Evolutionary conservation across 1,140 invertebrate species (phyloP).

Genomic region (Arion vulgaris): DNA sequence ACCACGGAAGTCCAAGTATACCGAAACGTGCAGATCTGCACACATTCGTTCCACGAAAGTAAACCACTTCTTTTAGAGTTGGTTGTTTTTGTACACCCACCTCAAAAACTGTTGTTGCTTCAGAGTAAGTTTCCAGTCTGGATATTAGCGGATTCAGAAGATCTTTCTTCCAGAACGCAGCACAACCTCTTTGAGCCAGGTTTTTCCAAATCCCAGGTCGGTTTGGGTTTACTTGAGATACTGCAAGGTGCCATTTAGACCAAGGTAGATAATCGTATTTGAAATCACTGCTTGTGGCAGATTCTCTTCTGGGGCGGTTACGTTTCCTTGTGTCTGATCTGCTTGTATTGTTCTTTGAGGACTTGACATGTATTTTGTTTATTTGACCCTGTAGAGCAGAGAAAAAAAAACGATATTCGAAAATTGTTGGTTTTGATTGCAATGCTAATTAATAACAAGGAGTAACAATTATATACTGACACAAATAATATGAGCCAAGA

Average conservation of each 20-base stretch:
- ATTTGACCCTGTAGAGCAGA: background rate
- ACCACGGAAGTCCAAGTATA: slow-evolving; percentile 1
- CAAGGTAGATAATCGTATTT: slow-evolving; percentile 4
- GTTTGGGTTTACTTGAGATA: background rate
- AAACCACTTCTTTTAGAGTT: background rate
- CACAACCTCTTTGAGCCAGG: background rate
- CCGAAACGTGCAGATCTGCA: background rate
- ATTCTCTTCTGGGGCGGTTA: background rate
- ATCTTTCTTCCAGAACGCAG: background rate
- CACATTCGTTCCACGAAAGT: background rate
- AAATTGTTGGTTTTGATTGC: too few relatives aligned
- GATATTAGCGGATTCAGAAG: background rate
- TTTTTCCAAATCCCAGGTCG: background rate
- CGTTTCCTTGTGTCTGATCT: background rate
- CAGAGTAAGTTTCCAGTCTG: background rate
- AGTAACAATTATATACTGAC: too few relatives aligned
- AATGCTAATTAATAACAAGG: too few relatives aligned
- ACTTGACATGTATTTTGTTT: background rate
- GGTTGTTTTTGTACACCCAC: background rate
- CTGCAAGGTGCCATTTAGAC: slow-evolving; percentile 12
- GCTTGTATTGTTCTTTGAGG: background rate
- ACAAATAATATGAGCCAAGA: too few relatives aligned
- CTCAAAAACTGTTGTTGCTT: background rate
- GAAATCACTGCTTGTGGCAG: background rate
- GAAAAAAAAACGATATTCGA: too few relatives aligned